phyloP scores from a whole-genome alignment of 2,888 invertebrate species.

The Apomyelois bistriatella region DNA sequence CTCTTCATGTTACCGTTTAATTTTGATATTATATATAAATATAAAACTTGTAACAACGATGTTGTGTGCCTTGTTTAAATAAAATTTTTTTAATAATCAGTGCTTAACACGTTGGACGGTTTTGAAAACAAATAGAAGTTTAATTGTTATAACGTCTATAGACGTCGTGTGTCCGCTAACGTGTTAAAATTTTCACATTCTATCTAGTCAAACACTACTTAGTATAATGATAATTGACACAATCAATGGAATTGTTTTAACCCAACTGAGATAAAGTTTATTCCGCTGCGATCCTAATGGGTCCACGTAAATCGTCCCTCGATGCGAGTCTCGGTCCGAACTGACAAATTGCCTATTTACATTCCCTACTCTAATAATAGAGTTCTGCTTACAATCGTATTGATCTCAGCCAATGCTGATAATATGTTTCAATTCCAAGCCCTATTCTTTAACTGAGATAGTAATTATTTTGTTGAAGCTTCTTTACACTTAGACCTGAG shows the following conservation, averaged over 20 bases:
- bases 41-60: too few species aligned
- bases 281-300: slow-evolving; percentile 34
- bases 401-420: slow-evolving; percentile 28
- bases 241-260: slow-evolving; percentile 3
- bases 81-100: too few species aligned
- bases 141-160: too few species aligned
- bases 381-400: slow-evolving; percentile 37
- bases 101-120: too few species aligned
- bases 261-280: slow-evolving; percentile 30
- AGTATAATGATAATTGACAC: slow-evolving; percentile 2
- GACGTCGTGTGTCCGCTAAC: too few species aligned
- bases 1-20: too few species aligned
- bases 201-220: neutral
- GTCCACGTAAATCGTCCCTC: slow-evolving; percentile 39
- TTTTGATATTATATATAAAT: too few species aligned
- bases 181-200: too few species aligned
- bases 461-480: neutral
- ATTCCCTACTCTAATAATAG: slow-evolving; percentile 40
- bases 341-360: slow-evolving; percentile 58
- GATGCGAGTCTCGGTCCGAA: slow-evolving; percentile 33
- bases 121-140: too few species aligned
- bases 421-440: slow-evolving; percentile 13
- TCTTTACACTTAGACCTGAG: too few species aligned
- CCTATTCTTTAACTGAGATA: neutral
- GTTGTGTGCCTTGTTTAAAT: too few species aligned